These are phyloP conservation scores for Podarcis raffonei DNA, from an alignment of 2,113 vertebrate genomes.

Conservation along the genomic window DNA sequence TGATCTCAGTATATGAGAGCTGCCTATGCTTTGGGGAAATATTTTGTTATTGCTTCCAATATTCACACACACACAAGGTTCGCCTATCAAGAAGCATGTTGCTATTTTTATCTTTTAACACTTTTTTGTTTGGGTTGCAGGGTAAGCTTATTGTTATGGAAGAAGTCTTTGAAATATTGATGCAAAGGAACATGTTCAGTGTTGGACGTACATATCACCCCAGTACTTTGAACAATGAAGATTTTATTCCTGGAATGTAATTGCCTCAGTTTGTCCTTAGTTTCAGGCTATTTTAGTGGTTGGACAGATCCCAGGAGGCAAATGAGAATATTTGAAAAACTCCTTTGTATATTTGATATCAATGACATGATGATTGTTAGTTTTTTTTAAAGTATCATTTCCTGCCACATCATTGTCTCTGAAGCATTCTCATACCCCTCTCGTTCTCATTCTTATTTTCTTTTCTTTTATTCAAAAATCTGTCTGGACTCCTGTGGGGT, in stretches of 20 bases:
- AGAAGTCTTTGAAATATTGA: constrained; percentile 37
- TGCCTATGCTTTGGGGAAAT: background rate
- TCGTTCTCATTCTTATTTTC: background rate
- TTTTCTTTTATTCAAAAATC: constrained; percentile 14
- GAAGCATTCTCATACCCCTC: background rate
- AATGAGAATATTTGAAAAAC: constrained; percentile 10
- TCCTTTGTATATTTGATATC: constrained; percentile 1
- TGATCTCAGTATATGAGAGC: background rate
- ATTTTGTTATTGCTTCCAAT: background rate
- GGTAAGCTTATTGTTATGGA: background rate
- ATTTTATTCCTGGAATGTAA: constrained; percentile 16
- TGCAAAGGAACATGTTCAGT: background rate
- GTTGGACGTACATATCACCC: background rate
- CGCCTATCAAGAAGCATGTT: background rate
- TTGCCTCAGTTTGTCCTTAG: background rate
- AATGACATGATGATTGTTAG: background rate
- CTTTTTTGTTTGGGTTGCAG: background rate
- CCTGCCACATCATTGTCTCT: background rate
- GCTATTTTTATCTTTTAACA: background rate
- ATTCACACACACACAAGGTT: background rate
- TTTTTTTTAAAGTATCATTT: background rate
- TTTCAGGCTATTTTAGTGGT: constrained; percentile 5
- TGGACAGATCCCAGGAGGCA: background rate
- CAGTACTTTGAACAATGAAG: constrained; percentile 13
- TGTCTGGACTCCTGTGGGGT: background rate